Conservation (phyloP, 2,797 vertebrate genomes). For the Aeoliscus strigatus region DNA sequence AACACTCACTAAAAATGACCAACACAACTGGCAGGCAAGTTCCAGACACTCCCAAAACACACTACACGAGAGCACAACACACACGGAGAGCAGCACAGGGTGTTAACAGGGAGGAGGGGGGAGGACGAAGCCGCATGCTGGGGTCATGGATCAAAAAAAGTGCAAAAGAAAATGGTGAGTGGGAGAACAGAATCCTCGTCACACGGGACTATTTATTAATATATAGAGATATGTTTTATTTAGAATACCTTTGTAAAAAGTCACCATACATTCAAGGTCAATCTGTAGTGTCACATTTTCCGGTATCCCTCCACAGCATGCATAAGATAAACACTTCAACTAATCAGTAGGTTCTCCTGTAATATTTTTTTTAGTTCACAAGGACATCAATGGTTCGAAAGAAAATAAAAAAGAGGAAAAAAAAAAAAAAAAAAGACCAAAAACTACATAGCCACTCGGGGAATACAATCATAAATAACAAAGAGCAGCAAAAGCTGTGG, state of each 20-base stretch:
- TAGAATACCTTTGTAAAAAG: conserved; percentile 82
- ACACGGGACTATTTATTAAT: conserved; percentile 81
- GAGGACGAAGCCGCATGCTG: conserved; percentile 36
- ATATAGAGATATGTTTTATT: conserved; percentile 83
- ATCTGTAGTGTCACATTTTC: conserved; percentile 72
- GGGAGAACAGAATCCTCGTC: conserved; percentile 69
- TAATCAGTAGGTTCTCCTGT: conserved; percentile 60
- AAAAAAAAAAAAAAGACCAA: conserved; percentile 50
- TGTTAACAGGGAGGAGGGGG: conserved; percentile 3
- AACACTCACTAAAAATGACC: neutral
- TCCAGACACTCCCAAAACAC: conserved; percentile 18
- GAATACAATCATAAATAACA: conserved; percentile 70
- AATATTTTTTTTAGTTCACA: conserved; percentile 54
- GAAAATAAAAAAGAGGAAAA: too few relatives aligned
- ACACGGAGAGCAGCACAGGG: conserved; percentile 24
- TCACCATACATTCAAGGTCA: conserved; percentile 84
- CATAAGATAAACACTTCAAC: conserved; percentile 74
- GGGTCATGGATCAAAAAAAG: conserved; percentile 15
- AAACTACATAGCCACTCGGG: conserved; percentile 72
- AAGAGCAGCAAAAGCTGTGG: conserved; percentile 56
- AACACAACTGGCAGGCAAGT: conserved; percentile 27
- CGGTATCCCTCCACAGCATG: conserved; percentile 78
- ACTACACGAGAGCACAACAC: conserved; percentile 21
- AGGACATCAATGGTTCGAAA: conserved; percentile 54
- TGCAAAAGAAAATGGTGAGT: conserved; percentile 32